Percentiles rank a stretch among this genome's conserved stretches.
phyloP scores from a whole-genome alignment of 2,888 invertebrate genomes.

The Caenorhabditis zanzibari region DNA sequence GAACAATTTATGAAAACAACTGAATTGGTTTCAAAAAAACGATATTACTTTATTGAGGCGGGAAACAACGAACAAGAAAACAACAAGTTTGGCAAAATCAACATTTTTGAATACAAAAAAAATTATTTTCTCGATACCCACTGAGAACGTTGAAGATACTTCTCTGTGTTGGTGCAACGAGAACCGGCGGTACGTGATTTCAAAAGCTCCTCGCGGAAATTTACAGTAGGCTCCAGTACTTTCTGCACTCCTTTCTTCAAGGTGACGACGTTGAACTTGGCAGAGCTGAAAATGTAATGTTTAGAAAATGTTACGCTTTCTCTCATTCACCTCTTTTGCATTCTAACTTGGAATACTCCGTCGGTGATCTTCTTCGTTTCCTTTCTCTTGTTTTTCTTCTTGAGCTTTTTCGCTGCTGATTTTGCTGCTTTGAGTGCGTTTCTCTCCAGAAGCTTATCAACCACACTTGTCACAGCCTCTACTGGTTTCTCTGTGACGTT shows the following conservation, averaged over 20 bases:
- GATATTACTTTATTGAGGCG: background rate
- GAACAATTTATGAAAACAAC: constrained; percentile 27
- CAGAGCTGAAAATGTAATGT: constrained; percentile 33
- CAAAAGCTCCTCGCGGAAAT: constrained; percentile 60
- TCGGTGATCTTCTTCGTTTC: constrained; percentile 49
- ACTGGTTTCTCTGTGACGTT: constrained; percentile 13
- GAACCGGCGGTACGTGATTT: constrained; percentile 48
- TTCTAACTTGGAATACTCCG: constrained; percentile 52
- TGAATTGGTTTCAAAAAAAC: background rate
- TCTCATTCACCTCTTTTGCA: constrained; percentile 53
- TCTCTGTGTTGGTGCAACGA: constrained; percentile 32
- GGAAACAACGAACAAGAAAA: background rate
- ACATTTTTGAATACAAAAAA: background rate
- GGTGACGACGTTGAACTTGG: constrained; percentile 61
- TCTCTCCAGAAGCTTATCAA: constrained; percentile 53
- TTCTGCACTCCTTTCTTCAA: constrained; percentile 48
- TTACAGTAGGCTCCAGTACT: constrained; percentile 54
- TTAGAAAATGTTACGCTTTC: no score
- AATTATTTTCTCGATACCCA: constrained; percentile 45
- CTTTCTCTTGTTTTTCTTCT: constrained; percentile 54
- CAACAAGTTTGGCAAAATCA: constrained; percentile 10
- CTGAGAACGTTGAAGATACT: constrained; percentile 32
- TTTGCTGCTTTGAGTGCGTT: constrained; percentile 40
- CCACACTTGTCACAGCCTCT: constrained; percentile 1
- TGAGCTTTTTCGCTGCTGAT: constrained; percentile 28